Base-by-base conservation (phyloP, 2,113 vertebrate genomes). In the Cebidichthys violaceus region DNA sequence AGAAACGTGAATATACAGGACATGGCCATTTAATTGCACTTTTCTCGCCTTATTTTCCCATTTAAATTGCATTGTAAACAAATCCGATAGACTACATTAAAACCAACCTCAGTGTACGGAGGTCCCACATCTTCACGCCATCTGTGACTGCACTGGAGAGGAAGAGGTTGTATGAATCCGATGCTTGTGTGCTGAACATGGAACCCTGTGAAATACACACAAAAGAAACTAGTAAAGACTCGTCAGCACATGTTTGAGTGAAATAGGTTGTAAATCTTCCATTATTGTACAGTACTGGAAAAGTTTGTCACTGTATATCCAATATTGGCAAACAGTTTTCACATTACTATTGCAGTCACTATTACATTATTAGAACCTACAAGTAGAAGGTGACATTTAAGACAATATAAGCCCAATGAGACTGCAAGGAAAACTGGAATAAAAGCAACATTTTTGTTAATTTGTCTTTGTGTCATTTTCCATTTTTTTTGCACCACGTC, bases 81-180 rank as follows among this genome's bases (percentile, higher is more conserved):
- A 37, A 59, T 78, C n/a, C 17, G 65, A 69, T 15, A 50, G 15
- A 60, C 10, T 57, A 62, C 29, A 43, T 65, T 29, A 35, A 67
- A 52, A 85, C 92, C 82, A 87, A 98, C 97, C 96, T 96, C 77
- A 96, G 84, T 24, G 95, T 96, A 59, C 98, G 96, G 67, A 97
- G 84, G 90, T 98, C 98, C 97, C 98, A 99, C 6, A 98, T 83
- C 88, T 96, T 96, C 27, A 98, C 81, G 8, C 96, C 96, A 22
- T 98, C 97, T 4, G 96, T 97, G 50, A 94, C 2, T 31, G 97
- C 97, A 29, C 94, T 91, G 18, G 96, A 97, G 55, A 96, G 86
- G 75, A 98, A 98, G 54, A 98, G 96, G 88, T 97, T 96, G 76
- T 97, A 97, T 3, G 89, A 94, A 83, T 96, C 95, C 0, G 88